These are phyloP conservation scores for Hafferia zeledoni DNA, from an alignment of 2,797 vertebrate genomes.

Conservation along the genomic window DNA sequence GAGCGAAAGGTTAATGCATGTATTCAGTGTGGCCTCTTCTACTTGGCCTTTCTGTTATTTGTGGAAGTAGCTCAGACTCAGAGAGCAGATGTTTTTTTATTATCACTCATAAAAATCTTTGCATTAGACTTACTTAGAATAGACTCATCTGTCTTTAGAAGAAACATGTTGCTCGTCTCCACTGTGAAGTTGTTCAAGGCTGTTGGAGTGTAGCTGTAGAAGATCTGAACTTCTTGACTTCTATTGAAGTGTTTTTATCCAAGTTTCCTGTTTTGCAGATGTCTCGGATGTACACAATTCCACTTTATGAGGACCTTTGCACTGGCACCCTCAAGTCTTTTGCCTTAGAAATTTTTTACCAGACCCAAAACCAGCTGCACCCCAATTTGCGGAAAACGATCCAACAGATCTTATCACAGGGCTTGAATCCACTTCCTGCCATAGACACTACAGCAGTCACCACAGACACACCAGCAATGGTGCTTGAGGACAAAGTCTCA, in stretches of 20 bases:
- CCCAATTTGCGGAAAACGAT: slow-evolving; percentile 91
- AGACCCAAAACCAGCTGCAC: slow-evolving; percentile 92
- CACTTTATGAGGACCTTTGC: slow-evolving; percentile 94
- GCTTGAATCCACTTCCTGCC: slow-evolving; percentile 71
- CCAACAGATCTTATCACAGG: slow-evolving; percentile 92
- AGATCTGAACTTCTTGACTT: background rate
- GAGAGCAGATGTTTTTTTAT: background rate
- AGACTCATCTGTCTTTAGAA: background rate
- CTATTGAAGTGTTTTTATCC: background rate
- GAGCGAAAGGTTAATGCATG: background rate
- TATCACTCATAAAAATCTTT: background rate
- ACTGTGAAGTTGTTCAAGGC: background rate
- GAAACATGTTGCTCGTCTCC: background rate
- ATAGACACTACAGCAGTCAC: slow-evolving; percentile 45
- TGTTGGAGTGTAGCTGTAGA: background rate
- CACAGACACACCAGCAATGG: slow-evolving; percentile 69
- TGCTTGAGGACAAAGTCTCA: slow-evolving; percentile 77
- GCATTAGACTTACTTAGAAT: background rate
- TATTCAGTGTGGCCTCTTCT: background rate
- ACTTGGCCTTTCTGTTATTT: background rate
- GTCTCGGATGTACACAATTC: slow-evolving; percentile 97
- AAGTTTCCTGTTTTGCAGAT: slow-evolving; percentile 78
- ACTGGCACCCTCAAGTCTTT: slow-evolving; percentile 91
- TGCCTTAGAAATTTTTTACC: slow-evolving; percentile 92
- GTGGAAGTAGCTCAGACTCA: background rate